Evolutionary conservation across 2,888 invertebrate species (phyloP).

Genomic region (Pinctada fucata): DNA sequence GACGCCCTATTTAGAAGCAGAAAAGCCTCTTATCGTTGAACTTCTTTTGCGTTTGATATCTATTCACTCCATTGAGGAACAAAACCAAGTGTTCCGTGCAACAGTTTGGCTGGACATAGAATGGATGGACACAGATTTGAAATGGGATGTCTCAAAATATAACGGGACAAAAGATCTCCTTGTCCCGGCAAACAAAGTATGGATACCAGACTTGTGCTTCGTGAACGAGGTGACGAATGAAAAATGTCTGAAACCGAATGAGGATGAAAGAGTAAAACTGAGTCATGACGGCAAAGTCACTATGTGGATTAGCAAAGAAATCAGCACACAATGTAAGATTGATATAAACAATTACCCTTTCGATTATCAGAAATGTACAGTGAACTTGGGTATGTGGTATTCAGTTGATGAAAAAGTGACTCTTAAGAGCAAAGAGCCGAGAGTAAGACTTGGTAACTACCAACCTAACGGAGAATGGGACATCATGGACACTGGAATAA

Average conservation of each 20-base stretch:
- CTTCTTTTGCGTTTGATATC: conserved; percentile 2
- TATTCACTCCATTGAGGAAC: background rate
- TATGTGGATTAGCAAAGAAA: conserved; percentile 2
- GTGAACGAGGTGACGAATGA: conserved; percentile 19
- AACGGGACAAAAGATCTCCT: background rate
- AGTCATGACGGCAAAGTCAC: conserved; percentile 6
- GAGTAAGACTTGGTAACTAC: conserved; percentile 4
- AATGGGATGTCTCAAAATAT: conserved; percentile 10
- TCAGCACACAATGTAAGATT: conserved; percentile 14
- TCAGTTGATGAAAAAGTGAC: conserved; percentile 16
- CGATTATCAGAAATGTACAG: conserved; percentile 11
- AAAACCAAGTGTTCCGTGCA: conserved; percentile 5
- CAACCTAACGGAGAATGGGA: conserved; percentile 20
- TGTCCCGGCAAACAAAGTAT: conserved; percentile 11
- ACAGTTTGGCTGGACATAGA: conserved; percentile 21
- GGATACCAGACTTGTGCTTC: conserved; percentile 26
- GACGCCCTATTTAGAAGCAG: background rate
- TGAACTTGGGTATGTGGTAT: conserved; percentile 26
- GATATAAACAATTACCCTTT: conserved; percentile 29
- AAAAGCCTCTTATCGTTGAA: background rate
- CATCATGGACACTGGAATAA: background rate
- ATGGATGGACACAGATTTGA: conserved; percentile 16
- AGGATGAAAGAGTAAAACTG: conserved; percentile 8
- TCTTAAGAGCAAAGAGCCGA: background rate
- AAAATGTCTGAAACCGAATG: conserved; percentile 10